Base-by-base conservation (phyloP, 1,140 invertebrate genomes). In the Globodera rostochiensis region DNA sequence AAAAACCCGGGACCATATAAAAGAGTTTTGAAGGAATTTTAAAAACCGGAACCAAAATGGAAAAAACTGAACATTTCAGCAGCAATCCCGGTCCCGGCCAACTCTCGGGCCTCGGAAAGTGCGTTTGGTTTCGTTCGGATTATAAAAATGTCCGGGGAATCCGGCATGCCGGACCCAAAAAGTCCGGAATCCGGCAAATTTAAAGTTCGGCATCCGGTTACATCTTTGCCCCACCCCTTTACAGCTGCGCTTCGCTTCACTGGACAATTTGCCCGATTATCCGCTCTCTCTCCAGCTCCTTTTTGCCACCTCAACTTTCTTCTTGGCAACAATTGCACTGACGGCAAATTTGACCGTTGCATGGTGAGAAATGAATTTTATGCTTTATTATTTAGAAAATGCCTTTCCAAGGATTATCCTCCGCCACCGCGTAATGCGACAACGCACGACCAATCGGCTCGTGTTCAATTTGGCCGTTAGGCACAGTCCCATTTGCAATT, bases 401-500 rank as follows among this genome's bases (percentile, higher is more conserved):
- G 8, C 13, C 7, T 25, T 71, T 71, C 69, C 21, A 71, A 71
- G 69, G 69, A 71, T 71, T 47, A 36, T 71, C 25, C 25, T 71
- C 25, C 25, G 15, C 25, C 69, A 71, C 19, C 69, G 69, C 36
- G 69, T 71, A 21, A 71, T 71, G 69, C 69, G 46, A 15, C 69
- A 71, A 19, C 69, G 69, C 5, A 71, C 19, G 7, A 71, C 69
- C 25, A 71, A 71, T 47, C 69, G 69, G 5, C 46, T 71, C 9
- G 69, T 71, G n/a, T 47, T 71, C 25, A 71, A 71, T 47, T 47
- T 71, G 69, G 69, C 69, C 6, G 4, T 71, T 47, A 71, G 69
- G 69, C 19, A 47, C 36, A 71, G 15, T 71, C 11, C 69, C 19
- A 21, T 71, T 21, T 6, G 5, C 46, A 71, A 6, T 45, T 25